These are phyloP conservation scores for Noctua pronuba DNA, from an alignment of 2,888 invertebrate species.

Conservation along the genomic window DNA sequence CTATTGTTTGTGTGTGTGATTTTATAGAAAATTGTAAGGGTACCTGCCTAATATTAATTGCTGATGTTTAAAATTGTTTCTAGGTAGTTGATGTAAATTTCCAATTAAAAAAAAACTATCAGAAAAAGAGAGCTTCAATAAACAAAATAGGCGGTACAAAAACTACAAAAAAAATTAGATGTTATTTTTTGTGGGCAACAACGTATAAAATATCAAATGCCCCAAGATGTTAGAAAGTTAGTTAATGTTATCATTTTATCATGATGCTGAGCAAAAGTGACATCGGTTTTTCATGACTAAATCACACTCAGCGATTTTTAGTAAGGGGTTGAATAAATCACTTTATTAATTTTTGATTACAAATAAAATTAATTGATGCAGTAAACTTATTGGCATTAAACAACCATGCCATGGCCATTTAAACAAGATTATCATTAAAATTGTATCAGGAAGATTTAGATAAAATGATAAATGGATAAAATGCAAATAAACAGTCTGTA, in stretches of 20 bases:
- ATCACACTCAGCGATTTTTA: not conserved
- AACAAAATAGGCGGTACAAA: too few species aligned
- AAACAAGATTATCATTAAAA: not conserved
- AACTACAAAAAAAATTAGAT: too few species aligned
- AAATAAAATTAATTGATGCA: not conserved
- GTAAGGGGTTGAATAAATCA: not conserved
- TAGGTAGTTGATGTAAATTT: not conserved
- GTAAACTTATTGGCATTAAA: too few species aligned
- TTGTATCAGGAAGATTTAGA: not conserved
- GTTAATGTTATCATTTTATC: too few species aligned
- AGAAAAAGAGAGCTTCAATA: too few species aligned
- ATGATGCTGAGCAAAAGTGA: too few species aligned
- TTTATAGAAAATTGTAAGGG: not conserved
- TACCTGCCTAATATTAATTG: not conserved
- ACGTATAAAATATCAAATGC: too few species aligned
- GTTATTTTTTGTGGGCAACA: too few species aligned
- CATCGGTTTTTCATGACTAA: too few species aligned
- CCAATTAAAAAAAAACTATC: too few species aligned
- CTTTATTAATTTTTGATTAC: not conserved
- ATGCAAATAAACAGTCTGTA: slow-evolving; percentile 37
- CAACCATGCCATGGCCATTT: too few species aligned
- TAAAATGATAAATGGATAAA: slow-evolving; percentile 1
- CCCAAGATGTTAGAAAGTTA: too few species aligned
- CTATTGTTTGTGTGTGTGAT: not conserved
- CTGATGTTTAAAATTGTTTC: not conserved